phyloP scores from a whole-genome alignment of 2,888 invertebrate genomes.

The Pristionchus japonicus region DNA sequence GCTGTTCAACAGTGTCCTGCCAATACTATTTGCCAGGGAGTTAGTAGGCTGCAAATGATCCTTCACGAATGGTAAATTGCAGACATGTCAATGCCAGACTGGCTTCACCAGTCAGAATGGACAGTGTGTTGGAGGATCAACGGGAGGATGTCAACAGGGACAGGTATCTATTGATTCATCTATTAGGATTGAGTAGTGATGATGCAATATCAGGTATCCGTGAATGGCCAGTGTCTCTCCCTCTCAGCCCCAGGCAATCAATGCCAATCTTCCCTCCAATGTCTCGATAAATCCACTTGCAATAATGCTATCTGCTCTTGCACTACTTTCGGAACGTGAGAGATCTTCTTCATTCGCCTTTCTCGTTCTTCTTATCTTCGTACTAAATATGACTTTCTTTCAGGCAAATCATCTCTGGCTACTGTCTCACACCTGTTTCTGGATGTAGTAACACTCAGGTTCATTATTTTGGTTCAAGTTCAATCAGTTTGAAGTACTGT shows the following conservation, averaged over 20 bases:
- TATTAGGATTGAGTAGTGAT: neutral
- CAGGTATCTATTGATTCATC: neutral
- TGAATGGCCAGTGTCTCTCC: neutral
- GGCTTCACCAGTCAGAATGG: conserved; percentile 19
- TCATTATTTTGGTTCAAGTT: too few relatives aligned
- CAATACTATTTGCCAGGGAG: conserved; percentile 11
- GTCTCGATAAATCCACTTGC: neutral
- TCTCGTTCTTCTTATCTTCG: too few relatives aligned
- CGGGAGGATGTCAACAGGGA: conserved; percentile 6
- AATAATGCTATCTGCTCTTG: neutral
- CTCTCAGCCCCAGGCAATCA: conserved; percentile 10
- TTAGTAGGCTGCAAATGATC: too few relatives aligned
- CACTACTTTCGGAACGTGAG: neutral
- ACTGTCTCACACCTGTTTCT: neutral
- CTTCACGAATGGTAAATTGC: neutral
- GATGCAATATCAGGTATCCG: neutral
- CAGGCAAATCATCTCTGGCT: neutral
- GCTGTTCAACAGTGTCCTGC: neutral
- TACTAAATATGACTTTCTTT: too few relatives aligned
- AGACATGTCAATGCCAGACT: conserved; percentile 4
- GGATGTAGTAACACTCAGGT: conserved; percentile 11
- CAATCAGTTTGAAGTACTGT: too few relatives aligned
- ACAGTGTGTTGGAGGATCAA: conserved; percentile 11
- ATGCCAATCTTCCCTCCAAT: neutral
- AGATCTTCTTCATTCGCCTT: neutral